These are phyloP conservation scores for Tachina fera DNA, from an alignment of 2,888 invertebrate genomes.

Conservation along the genomic window DNA sequence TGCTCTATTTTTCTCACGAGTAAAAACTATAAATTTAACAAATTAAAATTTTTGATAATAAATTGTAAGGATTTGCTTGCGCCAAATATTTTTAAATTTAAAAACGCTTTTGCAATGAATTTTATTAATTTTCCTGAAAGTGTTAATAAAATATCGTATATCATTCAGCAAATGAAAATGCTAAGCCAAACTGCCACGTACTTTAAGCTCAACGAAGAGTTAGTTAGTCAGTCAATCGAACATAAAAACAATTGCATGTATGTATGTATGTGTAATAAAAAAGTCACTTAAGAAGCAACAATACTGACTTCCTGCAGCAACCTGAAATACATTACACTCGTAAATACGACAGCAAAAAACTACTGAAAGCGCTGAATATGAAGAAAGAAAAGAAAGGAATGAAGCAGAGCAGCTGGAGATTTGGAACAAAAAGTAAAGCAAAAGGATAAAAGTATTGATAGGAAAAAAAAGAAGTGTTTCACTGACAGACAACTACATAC, in stretches of 20 bases:
- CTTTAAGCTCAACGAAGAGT: constrained; percentile 53
- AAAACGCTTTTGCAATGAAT: no score
- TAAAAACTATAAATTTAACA: no score
- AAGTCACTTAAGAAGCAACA: constrained; percentile 46
- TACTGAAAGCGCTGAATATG: constrained; percentile 21
- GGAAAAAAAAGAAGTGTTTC: constrained; percentile 14
- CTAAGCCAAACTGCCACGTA: constrained; percentile 63
- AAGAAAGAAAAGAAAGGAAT: not conserved
- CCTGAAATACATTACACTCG: constrained; percentile 31
- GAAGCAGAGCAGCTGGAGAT: constrained; percentile 28
- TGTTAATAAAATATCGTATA: constrained; percentile 48
- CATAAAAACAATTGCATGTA: constrained; percentile 35
- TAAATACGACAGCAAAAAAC: constrained; percentile 26
- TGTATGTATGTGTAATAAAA: constrained; percentile 2
- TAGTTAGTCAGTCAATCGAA: constrained; percentile 7
- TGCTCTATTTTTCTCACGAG: no score
- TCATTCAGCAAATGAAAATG: constrained; percentile 58
- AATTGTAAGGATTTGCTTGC: no score
- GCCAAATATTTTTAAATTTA: no score
- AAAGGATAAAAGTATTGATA: constrained; percentile 19
- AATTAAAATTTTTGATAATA: no score
- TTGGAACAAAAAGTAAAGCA: constrained; percentile 13
- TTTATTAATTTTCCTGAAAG: constrained; percentile 39
- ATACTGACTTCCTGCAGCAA: constrained; percentile 15
- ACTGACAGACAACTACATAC: constrained; percentile 60